Percentiles rank a stretch among this genome's conserved stretches.
Conservation (phyloP, 2,888 invertebrate genomes). For the Monopis laevigella region DNA sequence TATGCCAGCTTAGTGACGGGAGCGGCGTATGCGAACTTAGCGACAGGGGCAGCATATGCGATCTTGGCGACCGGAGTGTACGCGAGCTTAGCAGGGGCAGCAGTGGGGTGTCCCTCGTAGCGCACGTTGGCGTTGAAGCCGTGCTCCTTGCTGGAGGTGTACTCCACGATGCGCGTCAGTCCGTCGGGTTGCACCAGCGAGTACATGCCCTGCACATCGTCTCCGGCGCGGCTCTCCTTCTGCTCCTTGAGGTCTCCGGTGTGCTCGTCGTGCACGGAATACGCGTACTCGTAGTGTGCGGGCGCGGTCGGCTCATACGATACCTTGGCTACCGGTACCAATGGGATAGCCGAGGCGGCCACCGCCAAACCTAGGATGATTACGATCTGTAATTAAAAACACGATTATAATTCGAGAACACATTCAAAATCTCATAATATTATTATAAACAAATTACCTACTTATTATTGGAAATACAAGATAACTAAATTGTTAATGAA, state of each 20-base stretch:
- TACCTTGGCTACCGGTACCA: constrained; percentile 33
- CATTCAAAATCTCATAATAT: too few species aligned
- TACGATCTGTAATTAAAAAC: not conserved
- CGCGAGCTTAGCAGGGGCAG: constrained; percentile 20
- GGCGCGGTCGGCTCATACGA: constrained; percentile 43
- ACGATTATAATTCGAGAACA: too few species aligned
- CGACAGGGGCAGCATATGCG: constrained; percentile 23
- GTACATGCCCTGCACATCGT: constrained; percentile 53
- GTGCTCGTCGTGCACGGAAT: constrained; percentile 52
- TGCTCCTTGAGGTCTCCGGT: constrained; percentile 57
- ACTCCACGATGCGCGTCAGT: constrained; percentile 50
- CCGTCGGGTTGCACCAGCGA: constrained; percentile 60
- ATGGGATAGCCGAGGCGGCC: constrained; percentile 30
- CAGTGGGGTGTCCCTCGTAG: constrained; percentile 44
- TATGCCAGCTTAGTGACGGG: constrained; percentile 21
- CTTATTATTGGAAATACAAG: too few species aligned
- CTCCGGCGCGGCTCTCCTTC: constrained; percentile 49
- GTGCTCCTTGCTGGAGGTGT: constrained; percentile 46
- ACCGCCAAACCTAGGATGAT: constrained; percentile 16
- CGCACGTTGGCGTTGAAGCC: constrained; percentile 58
- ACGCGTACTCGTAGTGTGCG: constrained; percentile 51
- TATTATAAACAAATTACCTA: too few species aligned
- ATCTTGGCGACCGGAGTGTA: constrained; percentile 20
- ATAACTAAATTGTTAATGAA: too few species aligned
- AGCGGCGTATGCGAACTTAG: constrained; percentile 19